phyloP scores from a whole-genome alignment of 2,113 vertebrate species.

The Heteronetta atricapilla region DNA sequence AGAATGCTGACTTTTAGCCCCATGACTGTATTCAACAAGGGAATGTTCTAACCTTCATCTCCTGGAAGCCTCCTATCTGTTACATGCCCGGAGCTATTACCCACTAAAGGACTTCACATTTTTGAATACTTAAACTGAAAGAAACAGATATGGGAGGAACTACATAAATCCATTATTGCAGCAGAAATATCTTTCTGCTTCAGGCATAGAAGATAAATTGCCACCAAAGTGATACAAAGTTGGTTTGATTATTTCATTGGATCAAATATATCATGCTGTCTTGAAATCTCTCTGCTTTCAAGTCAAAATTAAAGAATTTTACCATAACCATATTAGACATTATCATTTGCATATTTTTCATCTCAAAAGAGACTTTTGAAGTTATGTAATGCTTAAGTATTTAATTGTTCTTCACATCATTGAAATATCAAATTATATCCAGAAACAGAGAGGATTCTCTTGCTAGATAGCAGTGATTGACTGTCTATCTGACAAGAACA shows the following conservation, averaged over 20 bases:
- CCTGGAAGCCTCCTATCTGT: slow-evolving; percentile 31
- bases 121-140: slow-evolving; percentile 70
- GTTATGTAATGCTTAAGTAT: slow-evolving; percentile 70
- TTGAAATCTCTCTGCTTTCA: slow-evolving; percentile 76
- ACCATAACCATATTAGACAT: slow-evolving; percentile 74
- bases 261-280: slow-evolving; percentile 76
- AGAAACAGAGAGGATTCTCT: slow-evolving; percentile 49
- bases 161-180: slow-evolving; percentile 75
- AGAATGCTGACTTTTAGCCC: slow-evolving; percentile 41
- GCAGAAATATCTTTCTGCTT: slow-evolving; percentile 74
- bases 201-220: slow-evolving; percentile 78
- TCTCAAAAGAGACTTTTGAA: slow-evolving; percentile 73
- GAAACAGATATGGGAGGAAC: slow-evolving; percentile 70
- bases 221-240: slow-evolving; percentile 71
- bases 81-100: slow-evolving; percentile 44
- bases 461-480: slow-evolving; percentile 54
- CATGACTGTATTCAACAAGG: neutral
- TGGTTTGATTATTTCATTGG: slow-evolving; percentile 79
- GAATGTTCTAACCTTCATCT: slow-evolving; percentile 46
- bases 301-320: slow-evolving; percentile 79
- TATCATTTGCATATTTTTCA: slow-evolving; percentile 79
- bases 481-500: slow-evolving; percentile 60
- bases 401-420: slow-evolving; percentile 75
- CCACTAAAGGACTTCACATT: slow-evolving; percentile 54
- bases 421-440: slow-evolving; percentile 67